Conservation (phyloP, 1,140 invertebrate genomes). For the Diprion similis region DNA sequence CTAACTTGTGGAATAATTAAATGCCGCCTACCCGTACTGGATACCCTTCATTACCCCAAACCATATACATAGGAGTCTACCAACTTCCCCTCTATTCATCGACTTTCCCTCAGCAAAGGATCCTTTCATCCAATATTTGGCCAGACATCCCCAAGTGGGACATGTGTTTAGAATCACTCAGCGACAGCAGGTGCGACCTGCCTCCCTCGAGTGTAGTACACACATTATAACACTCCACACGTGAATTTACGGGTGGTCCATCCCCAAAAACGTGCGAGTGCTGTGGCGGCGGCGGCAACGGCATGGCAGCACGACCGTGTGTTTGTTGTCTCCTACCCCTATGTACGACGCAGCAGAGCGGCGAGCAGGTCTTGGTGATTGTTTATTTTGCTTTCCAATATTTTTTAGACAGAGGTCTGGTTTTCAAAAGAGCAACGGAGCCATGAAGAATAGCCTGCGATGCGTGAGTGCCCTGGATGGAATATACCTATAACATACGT, state of each 20-base stretch:
- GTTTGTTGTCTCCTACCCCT: constrained; percentile 3
- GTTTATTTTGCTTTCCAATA: constrained; percentile 3
- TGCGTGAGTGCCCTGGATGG: too few species aligned
- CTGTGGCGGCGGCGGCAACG: too few species aligned
- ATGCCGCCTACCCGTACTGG: too few species aligned
- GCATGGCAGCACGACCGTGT: neutral
- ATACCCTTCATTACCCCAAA: too few species aligned
- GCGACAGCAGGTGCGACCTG: constrained; percentile 11
- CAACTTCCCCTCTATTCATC: neutral
- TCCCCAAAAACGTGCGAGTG: too few species aligned
- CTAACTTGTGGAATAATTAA: too few species aligned
- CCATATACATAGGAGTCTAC: neutral
- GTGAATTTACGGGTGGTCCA: neutral
- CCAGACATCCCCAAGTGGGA: constrained; percentile 12
- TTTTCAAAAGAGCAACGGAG: neutral
- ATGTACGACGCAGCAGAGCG: neutral
- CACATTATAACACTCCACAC: constrained; percentile 12
- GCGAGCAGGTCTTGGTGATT: neutral
- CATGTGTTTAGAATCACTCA: constrained; percentile 17
- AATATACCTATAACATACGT: too few species aligned
- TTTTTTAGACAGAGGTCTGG: neutral
- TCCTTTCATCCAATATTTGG: constrained; percentile 13
- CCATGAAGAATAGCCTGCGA: too few species aligned
- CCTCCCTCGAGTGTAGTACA: constrained; percentile 16
- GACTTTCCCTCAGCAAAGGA: neutral